phyloP scores from a whole-genome alignment of 2,113 vertebrate genomes.

The Istiophorus platypterus region DNA sequence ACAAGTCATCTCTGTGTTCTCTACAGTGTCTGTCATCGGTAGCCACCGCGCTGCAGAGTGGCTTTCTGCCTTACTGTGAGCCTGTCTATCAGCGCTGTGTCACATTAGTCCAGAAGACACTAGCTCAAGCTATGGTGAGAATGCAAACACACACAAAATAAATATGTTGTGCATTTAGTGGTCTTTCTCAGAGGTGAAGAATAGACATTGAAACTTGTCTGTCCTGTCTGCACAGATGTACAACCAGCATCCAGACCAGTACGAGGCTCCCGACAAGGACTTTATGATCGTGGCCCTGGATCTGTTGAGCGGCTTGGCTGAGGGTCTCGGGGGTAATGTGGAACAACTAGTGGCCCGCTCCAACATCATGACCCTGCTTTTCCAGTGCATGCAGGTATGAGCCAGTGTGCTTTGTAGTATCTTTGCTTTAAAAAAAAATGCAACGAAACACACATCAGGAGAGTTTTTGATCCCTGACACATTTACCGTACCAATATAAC shows the following conservation, averaged over 20 bases:
- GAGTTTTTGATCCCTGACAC: not conserved
- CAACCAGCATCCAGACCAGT: conserved; percentile 95
- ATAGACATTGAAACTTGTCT: not conserved
- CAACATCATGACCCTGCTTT: conserved; percentile 96
- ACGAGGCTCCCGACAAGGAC: conserved; percentile 96
- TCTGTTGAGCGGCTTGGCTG: conserved; percentile 93
- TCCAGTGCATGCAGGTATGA: conserved; percentile 96
- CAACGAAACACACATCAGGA: no score
- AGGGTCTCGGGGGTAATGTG: conserved; percentile 91
- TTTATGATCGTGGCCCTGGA: conserved; percentile 98
- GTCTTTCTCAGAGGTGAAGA: not conserved
- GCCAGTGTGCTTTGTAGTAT: not conserved
- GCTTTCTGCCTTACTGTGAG: conserved; percentile 95
- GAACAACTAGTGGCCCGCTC: conserved; percentile 95
- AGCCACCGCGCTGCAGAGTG: conserved; percentile 94
- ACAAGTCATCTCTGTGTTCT: not conserved
- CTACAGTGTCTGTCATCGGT: conserved; percentile 92
- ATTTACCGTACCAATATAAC: not conserved
- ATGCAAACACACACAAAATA: not conserved
- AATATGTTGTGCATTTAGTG: not conserved
- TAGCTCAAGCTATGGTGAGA: conserved; percentile 96
- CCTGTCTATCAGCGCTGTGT: conserved; percentile 97
- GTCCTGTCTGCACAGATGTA: conserved; percentile 87
- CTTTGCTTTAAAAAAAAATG: not conserved
- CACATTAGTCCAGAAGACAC: conserved; percentile 94